A percentile compares a stretch with the other conserved stretches of the same genome.
Conservation (phyloP, 2,113 vertebrate genomes). For the Sciurus niger region DNA sequence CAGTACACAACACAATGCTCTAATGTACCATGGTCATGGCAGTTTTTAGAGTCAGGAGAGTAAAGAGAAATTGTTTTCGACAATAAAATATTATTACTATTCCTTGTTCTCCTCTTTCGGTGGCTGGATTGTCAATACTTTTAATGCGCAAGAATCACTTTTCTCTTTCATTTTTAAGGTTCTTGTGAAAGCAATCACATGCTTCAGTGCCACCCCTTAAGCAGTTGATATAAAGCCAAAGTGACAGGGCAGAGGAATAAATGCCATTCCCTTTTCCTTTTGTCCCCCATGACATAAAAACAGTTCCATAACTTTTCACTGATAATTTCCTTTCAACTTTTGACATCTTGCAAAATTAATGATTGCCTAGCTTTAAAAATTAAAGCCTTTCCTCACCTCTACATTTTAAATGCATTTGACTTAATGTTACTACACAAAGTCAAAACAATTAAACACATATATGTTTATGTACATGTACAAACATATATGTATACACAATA, state of each 20-base stretch:
- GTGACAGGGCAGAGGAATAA: conserved; percentile 86
- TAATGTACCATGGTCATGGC: not conserved
- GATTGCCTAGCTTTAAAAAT: conserved; percentile 87
- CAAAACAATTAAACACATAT: conserved; percentile 54
- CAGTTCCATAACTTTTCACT: conserved; percentile 80
- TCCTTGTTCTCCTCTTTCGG: not conserved
- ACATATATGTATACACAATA: not conserved
- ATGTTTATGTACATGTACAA: not conserved
- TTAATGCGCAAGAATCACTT: conserved; percentile 64
- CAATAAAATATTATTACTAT: not conserved
- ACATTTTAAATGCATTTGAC: conserved; percentile 81
- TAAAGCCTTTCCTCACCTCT: conserved; percentile 80
- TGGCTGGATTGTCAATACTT: not conserved
- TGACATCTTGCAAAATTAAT: conserved; percentile 89
- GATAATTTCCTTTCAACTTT: conserved; percentile 85
- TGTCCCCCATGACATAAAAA: conserved; percentile 72
- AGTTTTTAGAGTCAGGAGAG: not conserved
- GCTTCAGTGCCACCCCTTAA: conserved; percentile 70
- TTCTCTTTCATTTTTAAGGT: conserved; percentile 63
- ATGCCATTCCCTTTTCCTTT: conserved; percentile 81
- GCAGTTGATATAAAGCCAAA: conserved; percentile 84
- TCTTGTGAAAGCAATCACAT: conserved; percentile 78
- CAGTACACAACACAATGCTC: not conserved
- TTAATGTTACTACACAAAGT: conserved; percentile 69
- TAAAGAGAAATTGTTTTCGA: not conserved